Evolutionary conservation across 1,140 invertebrate genomes (phyloP), one percentile per base, ranked within the genome.

Genomic region (Mamestra configurata): DNA sequence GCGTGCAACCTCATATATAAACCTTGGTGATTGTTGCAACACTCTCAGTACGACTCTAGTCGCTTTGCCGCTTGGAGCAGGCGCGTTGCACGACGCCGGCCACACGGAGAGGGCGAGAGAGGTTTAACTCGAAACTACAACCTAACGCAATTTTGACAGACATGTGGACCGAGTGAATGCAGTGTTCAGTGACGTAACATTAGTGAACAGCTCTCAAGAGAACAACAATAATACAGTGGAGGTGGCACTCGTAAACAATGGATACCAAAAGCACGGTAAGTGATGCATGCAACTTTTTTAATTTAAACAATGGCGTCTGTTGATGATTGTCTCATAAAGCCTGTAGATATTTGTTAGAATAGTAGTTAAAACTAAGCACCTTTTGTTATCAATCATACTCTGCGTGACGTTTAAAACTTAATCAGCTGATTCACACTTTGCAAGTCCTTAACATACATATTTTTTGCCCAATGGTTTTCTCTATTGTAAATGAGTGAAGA

Each of bases 21-120:
- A 89, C 89, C 89, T 92, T 90, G 90, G 86, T 70, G 84, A 86
- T 86, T 86, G 90, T 94, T 93, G 92, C 92, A 95, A 94, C 89
- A 91, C 88, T 88, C 89, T 95, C 95, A 95, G 95, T 95, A 92
- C 92, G 92, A 92, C 94, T 95, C 95, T 95, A 95, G 95, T 95
- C 95, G 95, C 95, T 95, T 95, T 95, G 95, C 95, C 95, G 95
- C 88, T 94, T 90, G 93, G 93, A 90, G 82, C 90, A 88, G 89
- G 93, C 89, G 90, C 91, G 89, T 90, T 57, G 11, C 35, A 86
- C 87, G 88, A 84, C 87, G 91, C 88, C 92, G 90, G 87, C 89
- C 89, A 89, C 89, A 93, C 93, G 95, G 95, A 95, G 92, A 95
- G 93, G 93, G 95, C 91, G 95, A 95, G 94, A 95, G 95, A 95